phyloP scores from a whole-genome alignment of 1,140 invertebrate species.

The Adoxophyes honmai region DNA sequence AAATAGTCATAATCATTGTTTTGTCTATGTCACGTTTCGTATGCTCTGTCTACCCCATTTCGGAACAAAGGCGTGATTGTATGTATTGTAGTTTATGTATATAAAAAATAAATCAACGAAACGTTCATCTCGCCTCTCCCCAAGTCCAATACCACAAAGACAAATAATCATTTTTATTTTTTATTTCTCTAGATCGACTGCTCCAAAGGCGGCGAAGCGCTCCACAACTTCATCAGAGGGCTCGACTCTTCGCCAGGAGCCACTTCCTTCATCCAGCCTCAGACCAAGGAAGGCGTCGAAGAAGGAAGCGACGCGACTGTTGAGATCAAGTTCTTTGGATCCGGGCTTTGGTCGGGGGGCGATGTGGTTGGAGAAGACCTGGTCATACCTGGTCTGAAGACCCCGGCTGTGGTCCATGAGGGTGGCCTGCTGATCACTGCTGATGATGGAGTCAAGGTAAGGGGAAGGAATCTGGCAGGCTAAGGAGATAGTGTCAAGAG shows the following conservation, averaged over 20 bases:
- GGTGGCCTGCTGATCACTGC: conserved; percentile 89
- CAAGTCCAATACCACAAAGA: no score
- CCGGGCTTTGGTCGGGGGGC: conserved; percentile 83
- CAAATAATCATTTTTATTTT: no score
- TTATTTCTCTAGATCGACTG: conserved; percentile 83
- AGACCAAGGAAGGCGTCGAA: conserved; percentile 70
- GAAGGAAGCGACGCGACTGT: conserved; percentile 49
- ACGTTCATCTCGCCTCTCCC: no score
- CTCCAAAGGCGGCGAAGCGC: conserved; percentile 80
- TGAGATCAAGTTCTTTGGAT: conserved; percentile 88
- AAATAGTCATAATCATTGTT: no score
- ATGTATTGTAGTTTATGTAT: no score
- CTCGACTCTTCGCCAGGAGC: conserved; percentile 96
- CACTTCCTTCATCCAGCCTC: conserved; percentile 82
- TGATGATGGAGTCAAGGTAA: conserved; percentile 85
- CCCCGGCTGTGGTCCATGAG: conserved; percentile 85
- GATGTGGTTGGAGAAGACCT: conserved; percentile 79
- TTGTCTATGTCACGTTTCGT: no score
- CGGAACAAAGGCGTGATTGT: no score
- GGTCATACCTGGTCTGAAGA: conserved; percentile 79
- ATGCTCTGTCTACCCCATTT: no score
- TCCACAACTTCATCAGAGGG: conserved; percentile 97
- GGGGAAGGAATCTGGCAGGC: conserved; percentile 16
- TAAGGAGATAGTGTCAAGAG: no score
- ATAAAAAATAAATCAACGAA: no score